Evolutionary conservation across 2,113 vertebrate genomes (phyloP).

Genomic region (Macquaria australasica): DNA sequence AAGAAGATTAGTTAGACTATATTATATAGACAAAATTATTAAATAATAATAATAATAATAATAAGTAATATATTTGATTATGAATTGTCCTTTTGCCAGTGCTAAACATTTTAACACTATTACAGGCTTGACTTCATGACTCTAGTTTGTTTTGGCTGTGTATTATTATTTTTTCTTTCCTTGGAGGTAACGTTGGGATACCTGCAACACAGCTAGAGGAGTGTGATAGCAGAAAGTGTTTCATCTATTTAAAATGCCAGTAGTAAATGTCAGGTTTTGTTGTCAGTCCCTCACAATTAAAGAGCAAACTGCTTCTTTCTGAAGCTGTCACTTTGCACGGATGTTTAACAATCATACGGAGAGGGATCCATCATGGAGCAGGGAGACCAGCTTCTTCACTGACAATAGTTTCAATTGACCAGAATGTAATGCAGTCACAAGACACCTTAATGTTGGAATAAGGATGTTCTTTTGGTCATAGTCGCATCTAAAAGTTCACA

Average conservation of each 20-base stretch:
- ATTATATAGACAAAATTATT: too few relatives aligned
- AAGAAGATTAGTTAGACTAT: too few relatives aligned
- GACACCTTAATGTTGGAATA: background rate
- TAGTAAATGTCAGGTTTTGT: slow-evolving; percentile 37
- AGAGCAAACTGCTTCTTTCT: slow-evolving; percentile 13
- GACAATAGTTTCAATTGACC: background rate
- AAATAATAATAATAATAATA: too few relatives aligned
- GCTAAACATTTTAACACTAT: background rate
- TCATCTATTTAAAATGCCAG: slow-evolving; percentile 38
- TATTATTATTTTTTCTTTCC: background rate
- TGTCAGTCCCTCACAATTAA: slow-evolving; percentile 40
- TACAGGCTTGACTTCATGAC: background rate
- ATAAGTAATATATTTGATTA: background rate
- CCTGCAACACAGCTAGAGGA: background rate
- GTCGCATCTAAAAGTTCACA: background rate
- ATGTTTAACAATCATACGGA: slow-evolving; percentile 8
- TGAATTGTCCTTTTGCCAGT: background rate
- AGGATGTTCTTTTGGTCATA: background rate
- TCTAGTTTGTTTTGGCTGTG: background rate
- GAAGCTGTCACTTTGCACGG: slow-evolving; percentile 1
- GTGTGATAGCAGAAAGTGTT: slow-evolving; percentile 6
- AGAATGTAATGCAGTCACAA: background rate
- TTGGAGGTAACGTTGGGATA: background rate
- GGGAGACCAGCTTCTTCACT: background rate
- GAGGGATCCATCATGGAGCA: background rate